Evolutionary conservation across 2,113 vertebrate genomes (phyloP).

Genomic region (Seriola rivoliana): DNA sequence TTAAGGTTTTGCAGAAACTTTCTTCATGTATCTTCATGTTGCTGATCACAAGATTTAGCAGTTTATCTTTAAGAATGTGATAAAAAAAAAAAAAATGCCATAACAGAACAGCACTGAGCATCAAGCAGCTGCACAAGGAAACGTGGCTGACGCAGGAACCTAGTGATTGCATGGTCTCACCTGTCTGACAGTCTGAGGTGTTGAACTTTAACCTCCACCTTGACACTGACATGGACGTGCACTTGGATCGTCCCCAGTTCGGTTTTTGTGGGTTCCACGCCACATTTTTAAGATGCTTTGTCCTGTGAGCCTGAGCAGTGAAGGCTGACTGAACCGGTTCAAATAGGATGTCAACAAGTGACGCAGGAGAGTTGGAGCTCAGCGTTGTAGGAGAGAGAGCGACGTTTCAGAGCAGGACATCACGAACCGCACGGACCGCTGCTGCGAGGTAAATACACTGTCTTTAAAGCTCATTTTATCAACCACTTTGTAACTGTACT

Average conservation of each 20-base stretch:
- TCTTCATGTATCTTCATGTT: no score
- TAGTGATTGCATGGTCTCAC: neutral
- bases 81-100: no score
- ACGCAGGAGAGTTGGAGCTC: conserved; percentile 64
- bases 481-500: accelerated
- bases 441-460: conserved; percentile 38
- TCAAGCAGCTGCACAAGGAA: neutral
- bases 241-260: neutral
- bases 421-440: neutral
- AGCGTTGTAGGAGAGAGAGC: conserved; percentile 54
- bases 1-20: no score
- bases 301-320: neutral
- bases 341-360: conserved; percentile 77
- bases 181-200: conserved; percentile 17
- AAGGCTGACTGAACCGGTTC: conserved; percentile 60
- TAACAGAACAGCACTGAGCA: neutral
- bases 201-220: conserved; percentile 53
- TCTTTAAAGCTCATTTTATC: neutral
- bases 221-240: neutral
- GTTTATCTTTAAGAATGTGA: neutral
- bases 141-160: neutral
- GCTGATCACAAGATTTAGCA: neutral
- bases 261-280: neutral
- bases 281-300: conserved; percentile 22
- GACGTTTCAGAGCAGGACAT: conserved; percentile 29